A percentile compares a stretch with the other conserved stretches of the same genome.
Evolutionary conservation across 2,888 invertebrate genomes (phyloP).

Genomic region (Salticus scenicus): DNA sequence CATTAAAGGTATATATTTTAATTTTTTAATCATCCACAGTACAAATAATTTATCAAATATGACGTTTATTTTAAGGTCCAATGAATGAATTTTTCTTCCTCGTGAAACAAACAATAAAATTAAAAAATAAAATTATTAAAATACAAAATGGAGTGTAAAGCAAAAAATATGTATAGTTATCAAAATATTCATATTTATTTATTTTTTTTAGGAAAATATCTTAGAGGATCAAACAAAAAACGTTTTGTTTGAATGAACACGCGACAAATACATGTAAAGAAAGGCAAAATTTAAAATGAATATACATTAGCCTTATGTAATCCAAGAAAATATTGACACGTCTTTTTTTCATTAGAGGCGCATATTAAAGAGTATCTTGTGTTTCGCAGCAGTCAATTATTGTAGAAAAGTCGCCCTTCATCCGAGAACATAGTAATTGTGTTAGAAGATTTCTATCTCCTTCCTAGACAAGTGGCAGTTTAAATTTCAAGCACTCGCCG

Average conservation of each 20-base stretch:
- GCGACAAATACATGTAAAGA: not conserved
- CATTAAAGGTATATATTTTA: too few relatives aligned
- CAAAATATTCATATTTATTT: too few relatives aligned
- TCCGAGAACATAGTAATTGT: constrained; percentile 56
- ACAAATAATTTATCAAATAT: too few relatives aligned
- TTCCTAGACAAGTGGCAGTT: constrained; percentile 59
- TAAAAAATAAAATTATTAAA: too few relatives aligned
- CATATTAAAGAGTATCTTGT: constrained; percentile 30
- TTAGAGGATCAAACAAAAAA: too few relatives aligned
- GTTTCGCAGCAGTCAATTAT: constrained; percentile 61
- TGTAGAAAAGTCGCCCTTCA: constrained; percentile 55
- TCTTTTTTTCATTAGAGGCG: not conserved
- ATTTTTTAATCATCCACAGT: too few relatives aligned
- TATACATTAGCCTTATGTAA: constrained; percentile 41
- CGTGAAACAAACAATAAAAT: too few relatives aligned
- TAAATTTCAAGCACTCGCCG: constrained; percentile 64
- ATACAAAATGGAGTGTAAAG: too few relatives aligned
- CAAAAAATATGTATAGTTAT: too few relatives aligned
- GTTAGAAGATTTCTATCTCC: constrained; percentile 64
- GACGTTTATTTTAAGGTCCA: too few relatives aligned
- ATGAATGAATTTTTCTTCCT: too few relatives aligned
- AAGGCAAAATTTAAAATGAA: constrained; percentile 16
- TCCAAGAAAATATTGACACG: constrained; percentile 34
- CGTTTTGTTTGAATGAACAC: not conserved
- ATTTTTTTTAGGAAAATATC: too few relatives aligned